Evolutionary conservation across 2,888 invertebrate species (phyloP).

Genomic region (Encarsia formosa): DNA sequence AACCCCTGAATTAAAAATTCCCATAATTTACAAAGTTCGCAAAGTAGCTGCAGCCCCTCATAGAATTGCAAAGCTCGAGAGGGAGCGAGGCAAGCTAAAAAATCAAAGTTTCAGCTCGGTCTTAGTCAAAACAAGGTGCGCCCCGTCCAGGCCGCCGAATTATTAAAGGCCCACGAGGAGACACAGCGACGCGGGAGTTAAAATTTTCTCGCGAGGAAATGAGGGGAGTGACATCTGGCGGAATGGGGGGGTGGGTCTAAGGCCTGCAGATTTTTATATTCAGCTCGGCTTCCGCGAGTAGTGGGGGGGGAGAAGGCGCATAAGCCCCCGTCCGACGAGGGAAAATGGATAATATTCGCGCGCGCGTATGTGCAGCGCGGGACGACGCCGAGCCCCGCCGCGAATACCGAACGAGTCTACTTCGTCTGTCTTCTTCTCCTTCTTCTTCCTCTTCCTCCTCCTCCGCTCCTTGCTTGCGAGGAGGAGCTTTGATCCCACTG

Average conservation of each 20-base stretch:
- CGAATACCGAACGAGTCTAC: background rate
- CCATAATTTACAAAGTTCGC: too few species aligned
- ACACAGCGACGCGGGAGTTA: slow-evolving; percentile 4
- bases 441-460: slow-evolving; percentile 7
- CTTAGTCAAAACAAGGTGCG: slow-evolving; percentile 23
- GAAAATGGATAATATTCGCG: slow-evolving; percentile 37
- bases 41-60: too few species aligned
- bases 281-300: slow-evolving; percentile 32
- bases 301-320: slow-evolving; percentile 7
- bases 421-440: background rate
- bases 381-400: slow-evolving; percentile 21
- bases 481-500: slow-evolving; percentile 26
- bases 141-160: slow-evolving; percentile 27
- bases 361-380: slow-evolving; percentile 32
- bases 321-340: slow-evolving; percentile 20
- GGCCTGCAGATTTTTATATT: slow-evolving; percentile 33
- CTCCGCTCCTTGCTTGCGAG: slow-evolving; percentile 10
- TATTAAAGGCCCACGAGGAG: slow-evolving; percentile 27
- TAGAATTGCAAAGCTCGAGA: too few species aligned
- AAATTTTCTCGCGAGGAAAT: slow-evolving; percentile 30
- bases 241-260: slow-evolving; percentile 26
- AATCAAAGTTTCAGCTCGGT: too few species aligned
- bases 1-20: too few species aligned
- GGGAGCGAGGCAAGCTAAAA: too few species aligned
- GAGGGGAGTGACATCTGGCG: slow-evolving; percentile 36